Percentiles rank a stretch among this genome's conserved stretches.
phyloP scores from a whole-genome alignment of 1,140 invertebrate species.

The Oedothorax gibbosus region DNA sequence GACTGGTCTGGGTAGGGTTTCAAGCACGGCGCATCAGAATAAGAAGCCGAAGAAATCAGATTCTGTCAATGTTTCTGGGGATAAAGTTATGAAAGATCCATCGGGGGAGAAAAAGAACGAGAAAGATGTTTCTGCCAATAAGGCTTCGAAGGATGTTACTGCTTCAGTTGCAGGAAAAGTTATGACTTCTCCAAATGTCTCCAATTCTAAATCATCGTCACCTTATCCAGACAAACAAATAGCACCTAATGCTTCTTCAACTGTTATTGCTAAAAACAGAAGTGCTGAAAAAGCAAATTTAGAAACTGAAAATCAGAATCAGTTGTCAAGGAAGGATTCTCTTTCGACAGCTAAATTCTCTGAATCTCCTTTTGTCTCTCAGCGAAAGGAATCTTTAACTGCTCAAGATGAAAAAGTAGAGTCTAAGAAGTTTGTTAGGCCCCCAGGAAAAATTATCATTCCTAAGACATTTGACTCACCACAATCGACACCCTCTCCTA shows the following conservation, averaged over 20 bases:
- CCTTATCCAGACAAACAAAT: too few species aligned
- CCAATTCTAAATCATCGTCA: not conserved
- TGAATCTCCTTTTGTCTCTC: slow-evolving; percentile 1
- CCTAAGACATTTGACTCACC: slow-evolving; percentile 58
- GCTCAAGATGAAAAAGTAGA: slow-evolving; percentile 38
- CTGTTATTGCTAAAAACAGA: not conserved
- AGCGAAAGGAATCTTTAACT: slow-evolving; percentile 29
- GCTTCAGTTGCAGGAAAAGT: not conserved
- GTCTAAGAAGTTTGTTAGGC: slow-evolving; percentile 23
- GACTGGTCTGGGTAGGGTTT: slow-evolving; percentile 47
- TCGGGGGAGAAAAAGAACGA: not conserved
- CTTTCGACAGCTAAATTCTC: not conserved
- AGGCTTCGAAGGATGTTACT: not conserved
- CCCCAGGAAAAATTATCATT: slow-evolving; percentile 59
- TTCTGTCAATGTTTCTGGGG: not conserved
- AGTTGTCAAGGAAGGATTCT: not conserved
- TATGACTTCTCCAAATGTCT: slow-evolving; percentile 19
- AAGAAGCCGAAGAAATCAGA: slow-evolving; percentile 60
- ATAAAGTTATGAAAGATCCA: not conserved
- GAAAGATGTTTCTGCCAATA: not conserved
- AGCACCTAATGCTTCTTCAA: not conserved
- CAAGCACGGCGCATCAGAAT: slow-evolving; percentile 53
- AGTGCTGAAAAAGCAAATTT: not conserved
- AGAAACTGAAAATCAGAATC: not conserved
- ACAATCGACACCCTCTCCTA: slow-evolving; percentile 55